Conservation (phyloP, 1,140 invertebrate species). For the Danaus melanippus region DNA sequence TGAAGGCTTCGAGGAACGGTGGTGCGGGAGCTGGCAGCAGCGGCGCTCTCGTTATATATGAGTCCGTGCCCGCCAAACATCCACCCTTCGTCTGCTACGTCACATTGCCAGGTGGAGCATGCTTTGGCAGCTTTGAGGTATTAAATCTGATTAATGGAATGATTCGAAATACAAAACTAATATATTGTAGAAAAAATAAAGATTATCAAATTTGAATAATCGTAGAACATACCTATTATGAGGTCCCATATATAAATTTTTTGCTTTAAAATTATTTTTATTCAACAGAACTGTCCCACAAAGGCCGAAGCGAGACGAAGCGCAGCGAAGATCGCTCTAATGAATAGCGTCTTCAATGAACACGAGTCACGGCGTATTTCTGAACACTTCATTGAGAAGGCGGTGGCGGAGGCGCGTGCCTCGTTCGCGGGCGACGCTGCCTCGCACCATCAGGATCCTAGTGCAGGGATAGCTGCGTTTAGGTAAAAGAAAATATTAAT, state of each 20-base stretch:
- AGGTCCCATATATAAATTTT: too few relatives aligned
- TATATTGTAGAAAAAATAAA: too few relatives aligned
- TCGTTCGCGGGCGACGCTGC: constrained; percentile 76
- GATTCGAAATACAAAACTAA: neutral
- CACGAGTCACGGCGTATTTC: constrained; percentile 94
- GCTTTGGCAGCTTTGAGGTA: constrained; percentile 96
- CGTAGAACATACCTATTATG: too few relatives aligned
- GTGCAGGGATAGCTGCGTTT: constrained; percentile 92
- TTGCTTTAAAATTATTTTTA: neutral
- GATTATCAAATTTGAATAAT: too few relatives aligned
- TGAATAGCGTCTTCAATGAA: constrained; percentile 98
- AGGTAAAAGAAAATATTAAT: too few relatives aligned
- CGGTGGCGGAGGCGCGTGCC: constrained; percentile 88
- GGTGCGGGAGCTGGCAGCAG: constrained; percentile 83
- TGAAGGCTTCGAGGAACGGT: constrained; percentile 91
- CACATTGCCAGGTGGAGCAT: constrained; percentile 93
- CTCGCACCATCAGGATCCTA: constrained; percentile 85
- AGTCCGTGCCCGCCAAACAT: constrained; percentile 90
- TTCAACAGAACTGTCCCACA: constrained; percentile 88
- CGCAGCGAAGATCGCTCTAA: constrained; percentile 95
- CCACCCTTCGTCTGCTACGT: constrained; percentile 96
- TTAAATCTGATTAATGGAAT: constrained; percentile 11
- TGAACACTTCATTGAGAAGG: constrained; percentile 95
- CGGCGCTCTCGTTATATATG: constrained; percentile 91
- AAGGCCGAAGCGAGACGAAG: constrained; percentile 94